Evolutionary conservation across 2,797 vertebrate species (phyloP), one percentile per base, ranked within the genome.

Genomic region (Lagocephalus sceleratus): DNA sequence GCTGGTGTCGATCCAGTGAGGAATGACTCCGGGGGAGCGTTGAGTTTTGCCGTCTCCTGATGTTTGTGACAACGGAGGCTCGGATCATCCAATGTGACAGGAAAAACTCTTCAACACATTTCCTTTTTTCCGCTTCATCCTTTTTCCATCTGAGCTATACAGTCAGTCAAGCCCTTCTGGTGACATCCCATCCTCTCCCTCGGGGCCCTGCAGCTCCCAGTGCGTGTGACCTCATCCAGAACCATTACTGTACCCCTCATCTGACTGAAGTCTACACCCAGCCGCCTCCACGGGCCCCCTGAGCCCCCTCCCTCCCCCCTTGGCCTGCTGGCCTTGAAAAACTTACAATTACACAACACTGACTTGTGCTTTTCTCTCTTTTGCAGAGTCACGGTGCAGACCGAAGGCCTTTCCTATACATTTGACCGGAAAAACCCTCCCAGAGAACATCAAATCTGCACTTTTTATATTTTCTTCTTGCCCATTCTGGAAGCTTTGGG

Each of bases 191-290:
- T 11, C 35, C 49, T 6, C 42, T 65, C 63, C 58, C 57, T 46
- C 44, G 47, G 61, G 60, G 42, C 54, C 57, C 41, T 29, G 54
- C 51, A 48, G 41, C 51, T 79, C 79, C 79, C 76, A 66, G 46
- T 63, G 75, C 70, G 51, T 61, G 55, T 75, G 75, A 81, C 82
- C 71, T 68, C 73, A 78, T 66, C 73, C 54, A 11, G 47, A 52
- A 20, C 51, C 40, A 35, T 76, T 70, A 63, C 74, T 71, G 70
- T 68, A 60, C 23, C 59, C 19, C 71, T 82, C 70, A 73, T 82
- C 67, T 71, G 57, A 76, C 65, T 47, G 62, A 63, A 54, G 49
- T 66, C 53, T 57, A 56, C 38, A 68, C 52, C 15, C 20, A 63
- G 57, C 51, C 63, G 60, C 54, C 49, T 66, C 59, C 39, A 46